Conservation (phyloP, 2,888 invertebrate species). For the Cantharis flavilabris region DNA sequence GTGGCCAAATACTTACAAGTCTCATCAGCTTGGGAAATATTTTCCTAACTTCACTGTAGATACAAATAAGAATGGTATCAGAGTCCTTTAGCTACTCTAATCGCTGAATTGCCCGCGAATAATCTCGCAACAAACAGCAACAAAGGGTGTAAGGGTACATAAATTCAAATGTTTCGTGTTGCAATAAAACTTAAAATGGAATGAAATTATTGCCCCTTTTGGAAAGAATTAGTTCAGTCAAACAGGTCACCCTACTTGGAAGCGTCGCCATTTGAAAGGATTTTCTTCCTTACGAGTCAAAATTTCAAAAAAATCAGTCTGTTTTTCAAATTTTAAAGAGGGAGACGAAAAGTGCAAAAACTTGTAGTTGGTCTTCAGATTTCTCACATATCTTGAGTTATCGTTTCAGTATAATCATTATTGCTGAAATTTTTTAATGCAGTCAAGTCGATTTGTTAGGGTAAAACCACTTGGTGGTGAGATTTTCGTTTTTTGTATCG, state of each 20-base stretch:
- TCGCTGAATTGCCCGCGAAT: constrained; percentile 33
- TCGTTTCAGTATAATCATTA: neutral
- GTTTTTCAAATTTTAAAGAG: neutral
- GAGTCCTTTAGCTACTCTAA: constrained; percentile 37
- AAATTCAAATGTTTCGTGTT: neutral
- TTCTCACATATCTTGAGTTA: neutral
- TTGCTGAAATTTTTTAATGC: neutral
- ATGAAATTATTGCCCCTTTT: neutral
- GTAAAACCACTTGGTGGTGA: neutral
- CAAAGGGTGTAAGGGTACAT: neutral
- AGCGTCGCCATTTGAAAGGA: neutral
- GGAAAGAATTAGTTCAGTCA: neutral
- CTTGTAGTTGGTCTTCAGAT: neutral
- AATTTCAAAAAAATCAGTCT: neutral
- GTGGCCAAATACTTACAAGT: constrained; percentile 70
- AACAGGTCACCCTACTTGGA: neutral
- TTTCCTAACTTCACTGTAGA: constrained; percentile 87
- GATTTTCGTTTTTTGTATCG: neutral
- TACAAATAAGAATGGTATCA: constrained; percentile 48
- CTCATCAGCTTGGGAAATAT: constrained; percentile 84
- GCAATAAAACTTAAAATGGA: neutral
- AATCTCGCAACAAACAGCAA: constrained; percentile 29
- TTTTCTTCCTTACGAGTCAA: neutral
- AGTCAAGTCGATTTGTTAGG: neutral
- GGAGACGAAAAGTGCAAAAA: neutral